These are phyloP conservation scores for Drosophila fuyamai DNA, from an alignment of 1,140 invertebrate species.

Conservation along the genomic window DNA sequence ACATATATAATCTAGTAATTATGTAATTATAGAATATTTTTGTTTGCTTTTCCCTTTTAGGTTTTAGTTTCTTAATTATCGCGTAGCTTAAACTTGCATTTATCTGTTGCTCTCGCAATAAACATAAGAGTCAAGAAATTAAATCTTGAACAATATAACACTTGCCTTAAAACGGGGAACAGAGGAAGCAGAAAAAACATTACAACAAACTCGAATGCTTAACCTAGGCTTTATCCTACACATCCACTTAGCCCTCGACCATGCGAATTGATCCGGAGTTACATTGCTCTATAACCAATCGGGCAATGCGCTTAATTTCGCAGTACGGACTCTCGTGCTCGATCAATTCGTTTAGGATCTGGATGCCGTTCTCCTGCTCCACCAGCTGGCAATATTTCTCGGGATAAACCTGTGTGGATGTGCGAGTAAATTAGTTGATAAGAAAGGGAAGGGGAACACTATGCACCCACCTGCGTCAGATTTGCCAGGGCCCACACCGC, in stretches of 20 bases:
- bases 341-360: conserved; percentile 89
- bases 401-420: conserved; percentile 83
- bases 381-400: conserved; percentile 96
- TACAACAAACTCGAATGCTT: conserved; percentile 72
- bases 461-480: conserved; percentile 91
- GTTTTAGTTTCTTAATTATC: conserved; percentile 21
- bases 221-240: conserved; percentile 15
- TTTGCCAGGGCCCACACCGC: conserved; percentile 99
- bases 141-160: conserved; percentile 56
- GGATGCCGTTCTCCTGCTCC: conserved; percentile 93
- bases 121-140: conserved; percentile 51
- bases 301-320: conserved; percentile 89
- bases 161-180: conserved; percentile 54
- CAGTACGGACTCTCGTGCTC: conserved; percentile 87
- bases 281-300: conserved; percentile 89
- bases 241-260: conserved; percentile 64
- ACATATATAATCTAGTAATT: conserved; percentile 52
- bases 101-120: conserved; percentile 7
- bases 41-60: conserved; percentile 13
- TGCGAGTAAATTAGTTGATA: neutral
- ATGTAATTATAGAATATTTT: conserved; percentile 38
- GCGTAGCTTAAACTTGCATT: conserved; percentile 8
- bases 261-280: conserved; percentile 65
- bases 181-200: conserved; percentile 39
- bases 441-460: neutral